Evolutionary conservation across 2,888 invertebrate species (phyloP).

Genomic region (Agrochola macilenta): DNA sequence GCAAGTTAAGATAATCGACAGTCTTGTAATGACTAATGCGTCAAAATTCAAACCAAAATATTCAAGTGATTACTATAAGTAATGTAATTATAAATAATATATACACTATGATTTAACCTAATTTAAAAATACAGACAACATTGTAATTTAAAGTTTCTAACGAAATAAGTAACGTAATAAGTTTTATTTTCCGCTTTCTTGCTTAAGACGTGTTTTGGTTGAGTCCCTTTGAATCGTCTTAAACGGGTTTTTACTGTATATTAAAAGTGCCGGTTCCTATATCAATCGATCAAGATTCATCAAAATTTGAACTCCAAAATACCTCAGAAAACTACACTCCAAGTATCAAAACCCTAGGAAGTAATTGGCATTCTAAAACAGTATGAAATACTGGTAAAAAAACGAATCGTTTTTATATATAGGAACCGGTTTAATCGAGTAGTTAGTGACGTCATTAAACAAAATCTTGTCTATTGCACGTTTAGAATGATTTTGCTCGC

Average conservation of each 20-base stretch:
- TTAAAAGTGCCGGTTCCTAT: conserved; percentile 19
- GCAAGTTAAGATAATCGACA: no score
- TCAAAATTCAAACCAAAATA: no score
- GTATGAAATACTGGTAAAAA: not conserved
- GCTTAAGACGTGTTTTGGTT: no score
- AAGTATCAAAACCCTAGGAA: not conserved
- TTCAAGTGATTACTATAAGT: no score
- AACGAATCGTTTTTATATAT: not conserved
- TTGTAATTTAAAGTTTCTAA: no score
- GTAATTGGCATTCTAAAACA: not conserved
- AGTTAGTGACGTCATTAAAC: conserved; percentile 3
- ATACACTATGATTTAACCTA: no score
- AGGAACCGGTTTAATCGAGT: conserved; percentile 11
- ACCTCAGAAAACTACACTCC: not conserved
- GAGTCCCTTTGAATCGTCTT: no score
- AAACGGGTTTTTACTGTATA: not conserved
- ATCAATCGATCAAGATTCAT: not conserved
- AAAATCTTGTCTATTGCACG: not conserved
- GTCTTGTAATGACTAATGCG: no score
- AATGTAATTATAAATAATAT: no score
- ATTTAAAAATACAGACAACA: no score
- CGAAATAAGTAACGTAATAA: no score
- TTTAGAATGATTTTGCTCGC: conserved; percentile 13
- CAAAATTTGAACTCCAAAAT: not conserved
- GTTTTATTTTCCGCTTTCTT: no score